A percentile compares a stretch with the other conserved stretches of the same genome.
Evolutionary conservation across 2,888 invertebrate species (phyloP).

Genomic region (Ernsta delagoae): DNA sequence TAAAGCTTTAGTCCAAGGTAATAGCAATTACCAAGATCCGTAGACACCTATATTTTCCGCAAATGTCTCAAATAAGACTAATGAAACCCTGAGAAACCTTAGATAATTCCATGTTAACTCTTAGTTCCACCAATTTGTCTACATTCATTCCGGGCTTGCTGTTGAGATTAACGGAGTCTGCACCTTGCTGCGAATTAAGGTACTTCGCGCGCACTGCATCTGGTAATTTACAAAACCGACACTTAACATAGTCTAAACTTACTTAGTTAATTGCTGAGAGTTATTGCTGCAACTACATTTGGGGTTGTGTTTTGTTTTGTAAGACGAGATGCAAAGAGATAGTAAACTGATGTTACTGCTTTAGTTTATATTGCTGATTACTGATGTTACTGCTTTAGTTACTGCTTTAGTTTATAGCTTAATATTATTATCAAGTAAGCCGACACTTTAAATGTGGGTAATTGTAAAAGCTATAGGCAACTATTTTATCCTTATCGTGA

Average conservation of each 20-base stretch:
- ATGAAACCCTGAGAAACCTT: neutral
- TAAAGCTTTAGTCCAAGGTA: too few relatives aligned
- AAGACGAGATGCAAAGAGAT: too few relatives aligned
- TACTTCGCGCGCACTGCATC: conserved; percentile 13
- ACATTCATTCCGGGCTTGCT: neutral
- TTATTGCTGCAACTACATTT: conserved; percentile 8
- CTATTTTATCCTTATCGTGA: too few relatives aligned
- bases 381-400: too few relatives aligned
- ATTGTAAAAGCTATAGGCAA: too few relatives aligned
- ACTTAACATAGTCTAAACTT: conserved; percentile 7
- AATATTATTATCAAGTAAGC: too few relatives aligned
- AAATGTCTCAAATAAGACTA: neutral
- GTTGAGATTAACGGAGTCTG: conserved; percentile 7
- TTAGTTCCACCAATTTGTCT: neutral
- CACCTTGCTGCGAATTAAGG: conserved; percentile 22
- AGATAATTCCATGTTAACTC: neutral
- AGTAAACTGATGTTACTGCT: too few relatives aligned
- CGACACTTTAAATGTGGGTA: too few relatives aligned
- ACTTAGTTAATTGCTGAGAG: conserved; percentile 10
- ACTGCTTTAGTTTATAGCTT: too few relatives aligned
- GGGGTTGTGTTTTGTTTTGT: neutral
- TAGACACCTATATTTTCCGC: too few relatives aligned
- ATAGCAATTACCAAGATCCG: too few relatives aligned
- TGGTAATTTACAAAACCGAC: conserved; percentile 16
- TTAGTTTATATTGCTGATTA: too few relatives aligned